Percentiles rank a stretch among this genome's conserved stretches.
phyloP scores from a whole-genome alignment of 1,140 invertebrate species.

The Choristoneura fumiferana region DNA sequence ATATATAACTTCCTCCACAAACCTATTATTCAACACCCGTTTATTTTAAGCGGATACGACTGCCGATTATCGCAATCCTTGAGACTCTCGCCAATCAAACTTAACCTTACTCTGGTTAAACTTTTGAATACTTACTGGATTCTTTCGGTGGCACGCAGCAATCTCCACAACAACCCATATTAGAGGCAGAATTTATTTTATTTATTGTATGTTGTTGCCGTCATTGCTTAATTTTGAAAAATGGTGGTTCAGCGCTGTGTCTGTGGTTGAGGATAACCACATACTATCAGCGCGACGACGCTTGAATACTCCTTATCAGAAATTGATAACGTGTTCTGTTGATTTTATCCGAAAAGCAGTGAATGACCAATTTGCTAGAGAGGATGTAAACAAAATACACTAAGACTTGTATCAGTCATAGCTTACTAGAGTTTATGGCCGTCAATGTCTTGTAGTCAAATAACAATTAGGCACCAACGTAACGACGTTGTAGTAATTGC shows the following conservation, averaged over 20 bases:
- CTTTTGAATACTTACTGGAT: conserved; percentile 45
- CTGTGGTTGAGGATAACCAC: background rate
- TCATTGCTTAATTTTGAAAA: too few species aligned
- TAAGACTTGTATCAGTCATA: background rate
- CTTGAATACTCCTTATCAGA: background rate
- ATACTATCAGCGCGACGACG: background rate
- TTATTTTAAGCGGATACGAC: too few species aligned
- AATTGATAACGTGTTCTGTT: background rate
- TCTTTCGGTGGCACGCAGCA: conserved; percentile 54
- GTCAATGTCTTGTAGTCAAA: background rate
- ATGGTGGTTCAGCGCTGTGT: background rate
- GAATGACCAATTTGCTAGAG: background rate
- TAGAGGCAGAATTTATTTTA: background rate
- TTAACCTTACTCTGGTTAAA: conserved; percentile 11
- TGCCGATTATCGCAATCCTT: too few species aligned
- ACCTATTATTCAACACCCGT: too few species aligned
- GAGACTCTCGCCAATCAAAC: background rate
- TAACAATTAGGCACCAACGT: background rate
- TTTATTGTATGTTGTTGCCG: background rate
- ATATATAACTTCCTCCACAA: too few species aligned
- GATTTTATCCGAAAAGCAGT: background rate
- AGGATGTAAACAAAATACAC: background rate
- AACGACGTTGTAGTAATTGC: background rate
- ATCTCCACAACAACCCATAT: conserved; percentile 53
- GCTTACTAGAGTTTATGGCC: conserved; percentile 6